Evolutionary conservation across 2,888 invertebrate genomes (phyloP), one percentile per base, ranked within the genome.

Genomic region (Mylabris sibirica): DNA sequence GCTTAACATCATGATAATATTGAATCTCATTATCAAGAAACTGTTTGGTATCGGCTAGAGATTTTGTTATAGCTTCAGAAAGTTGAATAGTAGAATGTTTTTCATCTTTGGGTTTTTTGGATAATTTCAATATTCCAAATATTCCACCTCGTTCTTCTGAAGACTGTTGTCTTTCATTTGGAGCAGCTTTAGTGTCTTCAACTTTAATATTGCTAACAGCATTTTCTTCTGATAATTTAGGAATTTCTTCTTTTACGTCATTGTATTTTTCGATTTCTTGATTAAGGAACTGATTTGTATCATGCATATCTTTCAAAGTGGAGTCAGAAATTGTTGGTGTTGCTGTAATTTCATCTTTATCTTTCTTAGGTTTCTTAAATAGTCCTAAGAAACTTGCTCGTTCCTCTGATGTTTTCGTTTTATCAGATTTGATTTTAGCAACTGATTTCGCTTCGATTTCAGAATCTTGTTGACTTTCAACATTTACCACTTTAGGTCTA

Each of bases 1-100:
- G 68, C 53, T 66, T 59, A 49, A 71, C 74, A 64, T 76, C 75
- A 57, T 76, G 70, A 59, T 75, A 75, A 6, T 68, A 64, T 62
- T 74, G 65, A 14, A 76, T 57, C 72, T 78, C 78, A 41, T 62
- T 69, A 8, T 49, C 68, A 24, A 77, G 67, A 60, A 78, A 76
- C 17, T 65, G 62, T 8, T 72, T 69, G 26, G 68, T 73, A 44
- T 74, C 67, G 5, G 61, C 63, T 67, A 75, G 74, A 49, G 70
- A 66, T n/a, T 69, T 64, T 57, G 64, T 8, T 44, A 49, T 53
- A 62, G 5, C 20, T 60, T 66, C 63, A 11, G 38, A 20, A 22
- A 44, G 61, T 60, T 35, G 35, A 5, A 59, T 61, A 64, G 11
- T 17, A 30, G 35, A 60, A 65, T 44, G 35, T 63, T 60, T 65